Conservation (phyloP, 2,888 invertebrate genomes). For the Drosophila mulleri region DNA sequence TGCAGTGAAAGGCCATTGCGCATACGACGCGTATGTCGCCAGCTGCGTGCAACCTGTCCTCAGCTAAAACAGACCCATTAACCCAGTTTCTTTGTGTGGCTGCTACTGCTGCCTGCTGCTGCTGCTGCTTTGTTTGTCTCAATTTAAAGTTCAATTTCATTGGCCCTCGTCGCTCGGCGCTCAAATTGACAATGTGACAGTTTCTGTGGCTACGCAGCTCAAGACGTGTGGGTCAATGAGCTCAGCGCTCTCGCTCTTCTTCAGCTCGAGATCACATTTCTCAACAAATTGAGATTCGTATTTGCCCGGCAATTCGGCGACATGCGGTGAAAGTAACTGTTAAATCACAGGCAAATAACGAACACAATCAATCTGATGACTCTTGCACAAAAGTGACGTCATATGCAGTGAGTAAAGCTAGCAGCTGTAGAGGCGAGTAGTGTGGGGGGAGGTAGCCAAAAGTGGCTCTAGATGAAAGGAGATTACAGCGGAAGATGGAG, state of each 20-base stretch:
- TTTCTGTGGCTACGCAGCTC: conserved; percentile 40
- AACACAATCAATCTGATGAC: conserved; percentile 11
- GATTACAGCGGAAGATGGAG: not conserved
- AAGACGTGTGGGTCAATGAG: conserved; percentile 79
- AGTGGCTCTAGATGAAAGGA: too few relatives aligned
- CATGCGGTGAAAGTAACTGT: conserved; percentile 37
- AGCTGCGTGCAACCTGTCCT: conserved; percentile 67
- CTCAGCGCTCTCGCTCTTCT: conserved; percentile 42
- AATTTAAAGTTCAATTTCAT: conserved; percentile 82
- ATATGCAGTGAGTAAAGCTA: not conserved
- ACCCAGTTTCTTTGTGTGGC: conserved; percentile 66
- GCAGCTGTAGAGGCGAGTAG: not conserved
- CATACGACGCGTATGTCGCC: conserved; percentile 59
- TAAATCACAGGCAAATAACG: conserved; percentile 22
- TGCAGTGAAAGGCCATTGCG: conserved; percentile 78
- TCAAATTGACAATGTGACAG: conserved; percentile 77
- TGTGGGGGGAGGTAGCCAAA: too few relatives aligned
- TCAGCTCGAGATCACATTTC: conserved; percentile 1
- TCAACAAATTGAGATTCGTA: conserved; percentile 14
- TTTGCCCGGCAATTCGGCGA: conserved; percentile 10
- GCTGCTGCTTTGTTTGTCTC: conserved; percentile 65
- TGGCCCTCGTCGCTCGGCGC: conserved; percentile 74
- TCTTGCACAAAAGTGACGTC: not conserved
- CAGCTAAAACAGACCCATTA: conserved; percentile 76
- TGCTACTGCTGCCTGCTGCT: conserved; percentile 12